A percentile compares a stretch with the other conserved stretches of the same genome.
Conservation (phyloP, 2,113 vertebrate genomes). For the Neodon shergylaensis region DNA sequence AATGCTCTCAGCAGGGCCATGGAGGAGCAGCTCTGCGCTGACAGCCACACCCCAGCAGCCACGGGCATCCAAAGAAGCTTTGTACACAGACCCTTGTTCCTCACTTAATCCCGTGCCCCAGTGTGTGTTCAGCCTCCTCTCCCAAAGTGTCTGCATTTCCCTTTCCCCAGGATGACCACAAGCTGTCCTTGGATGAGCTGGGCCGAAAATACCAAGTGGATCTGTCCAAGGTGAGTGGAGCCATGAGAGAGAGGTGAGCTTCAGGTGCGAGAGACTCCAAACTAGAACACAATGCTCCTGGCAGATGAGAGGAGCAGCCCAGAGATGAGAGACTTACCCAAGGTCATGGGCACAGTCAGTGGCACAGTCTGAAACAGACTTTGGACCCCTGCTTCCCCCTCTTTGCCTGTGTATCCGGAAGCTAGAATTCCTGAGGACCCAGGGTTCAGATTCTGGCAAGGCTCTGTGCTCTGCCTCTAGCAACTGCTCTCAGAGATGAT, state of each 20-base stretch:
- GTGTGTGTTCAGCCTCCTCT: neutral
- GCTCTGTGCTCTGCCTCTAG: neutral
- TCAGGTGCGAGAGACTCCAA: neutral
- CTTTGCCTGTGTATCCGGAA: neutral
- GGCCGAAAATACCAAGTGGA: constrained; percentile 92
- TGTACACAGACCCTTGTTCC: rapidly evolving
- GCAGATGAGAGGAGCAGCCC: neutral
- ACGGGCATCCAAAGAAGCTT: neutral
- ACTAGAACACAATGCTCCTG: neutral
- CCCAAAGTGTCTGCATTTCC: neutral
- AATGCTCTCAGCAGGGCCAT: rapidly evolving
- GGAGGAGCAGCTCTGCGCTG: neutral
- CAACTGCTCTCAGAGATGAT: neutral
- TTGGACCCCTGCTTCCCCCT: neutral
- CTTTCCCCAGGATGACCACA: constrained; percentile 93
- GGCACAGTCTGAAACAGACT: neutral
- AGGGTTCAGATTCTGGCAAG: neutral
- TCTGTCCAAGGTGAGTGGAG: constrained; percentile 86
- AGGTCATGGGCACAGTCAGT: neutral
- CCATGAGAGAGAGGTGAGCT: neutral
- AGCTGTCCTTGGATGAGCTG: constrained; percentile 91
- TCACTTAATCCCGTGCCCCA: neutral
- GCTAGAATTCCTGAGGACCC: neutral
- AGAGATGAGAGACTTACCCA: neutral
- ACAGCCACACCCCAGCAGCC: neutral